phyloP scores from a whole-genome alignment of 2,888 invertebrate species.

The Autographa gamma region DNA sequence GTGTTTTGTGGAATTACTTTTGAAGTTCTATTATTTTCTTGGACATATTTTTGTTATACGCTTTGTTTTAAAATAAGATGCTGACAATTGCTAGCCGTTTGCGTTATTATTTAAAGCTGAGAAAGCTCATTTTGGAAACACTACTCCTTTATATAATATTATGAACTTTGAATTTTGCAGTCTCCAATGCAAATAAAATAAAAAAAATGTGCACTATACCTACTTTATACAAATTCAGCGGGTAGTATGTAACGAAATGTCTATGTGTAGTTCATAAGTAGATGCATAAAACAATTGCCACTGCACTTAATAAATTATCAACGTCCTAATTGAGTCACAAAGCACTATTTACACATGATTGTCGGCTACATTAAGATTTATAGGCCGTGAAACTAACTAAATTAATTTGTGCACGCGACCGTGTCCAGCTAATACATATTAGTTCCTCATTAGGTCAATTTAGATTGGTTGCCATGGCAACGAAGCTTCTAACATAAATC shows the following conservation, averaged over 20 bases:
- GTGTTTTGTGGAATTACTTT: background rate
- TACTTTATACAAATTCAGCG: too few relatives aligned
- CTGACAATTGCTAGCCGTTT: too few relatives aligned
- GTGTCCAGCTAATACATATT: conserved; percentile 65
- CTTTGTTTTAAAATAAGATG: background rate
- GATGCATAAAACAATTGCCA: background rate
- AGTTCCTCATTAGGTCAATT: conserved; percentile 69
- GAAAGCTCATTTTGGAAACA: too few relatives aligned
- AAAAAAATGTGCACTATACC: too few relatives aligned
- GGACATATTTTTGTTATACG: background rate
- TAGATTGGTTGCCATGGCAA: conserved; percentile 43
- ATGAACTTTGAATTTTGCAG: too few relatives aligned
- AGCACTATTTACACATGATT: conserved; percentile 44
- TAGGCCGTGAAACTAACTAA: conserved; percentile 64
- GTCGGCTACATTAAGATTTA: conserved; percentile 61
- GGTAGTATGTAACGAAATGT: too few relatives aligned
- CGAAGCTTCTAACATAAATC: conserved; percentile 38
- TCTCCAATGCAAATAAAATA: too few relatives aligned
- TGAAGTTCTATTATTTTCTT: conserved; percentile 1
- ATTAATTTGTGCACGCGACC: conserved; percentile 69
- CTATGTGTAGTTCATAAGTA: background rate
- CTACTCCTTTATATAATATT: too few relatives aligned
- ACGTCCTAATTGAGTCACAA: conserved; percentile 46
- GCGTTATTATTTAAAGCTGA: too few relatives aligned
- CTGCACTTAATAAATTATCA: conserved; percentile 48